Base-by-base conservation (phyloP, 2,113 vertebrate species). In the Anser cygnoides region DNA sequence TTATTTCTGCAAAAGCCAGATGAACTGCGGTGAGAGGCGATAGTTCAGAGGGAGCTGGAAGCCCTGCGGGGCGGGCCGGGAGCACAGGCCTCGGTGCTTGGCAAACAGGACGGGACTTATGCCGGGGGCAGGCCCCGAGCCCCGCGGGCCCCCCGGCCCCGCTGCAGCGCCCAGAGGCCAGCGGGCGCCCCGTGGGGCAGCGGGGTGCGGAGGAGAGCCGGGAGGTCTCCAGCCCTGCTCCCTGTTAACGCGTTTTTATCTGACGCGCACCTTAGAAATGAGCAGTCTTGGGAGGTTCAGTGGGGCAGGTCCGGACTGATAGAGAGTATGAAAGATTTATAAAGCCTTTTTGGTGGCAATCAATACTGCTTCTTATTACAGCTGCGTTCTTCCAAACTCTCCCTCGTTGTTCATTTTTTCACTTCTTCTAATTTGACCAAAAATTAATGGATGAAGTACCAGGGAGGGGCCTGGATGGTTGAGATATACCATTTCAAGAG, bases 321-420 rank as follows among this genome's bases (percentile, higher is more conserved):
- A 97, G 97, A 97, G 97, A 98, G 93, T 97, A 98, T 98, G 98
- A 98, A 98, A 98, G 98, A 98, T 98, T 98, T 98, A 98, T 98
- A 97, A 98, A 98, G 98, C 97, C 97, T 98, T 97, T 98, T 98
- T 98, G 98, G 96, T 96, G 88, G 86, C 72, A 96, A 98, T 98
- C 98, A 85, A 98, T 98, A 98, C 91, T 97, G 97, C 97, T 98
- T 98, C 98, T 98, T 96, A 98, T 98, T 98, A 97, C 88, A 95
- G 95, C 90, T 20, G 8, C 13, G 12, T 84, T 81, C 85, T 85
- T 75, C 80, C 78, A 85, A 75, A 74, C 79, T 83, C 44, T 67
- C 68, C 70, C 72, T 89, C 87, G 77, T 46, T 41, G 54, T 93
- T 94, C 85, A 62, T 89, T 95, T 77, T 77, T 91, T 90, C 91